Evolutionary conservation across 2,113 vertebrate genomes (phyloP).

Genomic region (Notarius quadriscutis): DNA sequence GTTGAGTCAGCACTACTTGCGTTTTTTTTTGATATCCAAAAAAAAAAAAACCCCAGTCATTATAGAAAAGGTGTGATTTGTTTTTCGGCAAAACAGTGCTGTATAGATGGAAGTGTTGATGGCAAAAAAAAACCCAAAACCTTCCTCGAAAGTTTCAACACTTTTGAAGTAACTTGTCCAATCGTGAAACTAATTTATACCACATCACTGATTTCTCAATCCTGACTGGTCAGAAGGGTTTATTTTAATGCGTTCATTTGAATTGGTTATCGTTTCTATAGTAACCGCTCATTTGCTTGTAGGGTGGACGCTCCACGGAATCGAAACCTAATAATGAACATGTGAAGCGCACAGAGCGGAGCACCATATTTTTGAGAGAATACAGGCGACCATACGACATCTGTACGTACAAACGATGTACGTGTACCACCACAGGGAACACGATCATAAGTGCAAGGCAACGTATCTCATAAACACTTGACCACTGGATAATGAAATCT

Average conservation of each 20-base stretch:
- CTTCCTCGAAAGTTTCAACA: neutral
- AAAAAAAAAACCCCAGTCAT: neutral
- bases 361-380: too few relatives aligned
- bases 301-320: neutral
- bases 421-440: too few relatives aligned
- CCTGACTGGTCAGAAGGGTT: neutral
- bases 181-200: neutral
- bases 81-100: neutral
- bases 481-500: too few relatives aligned
- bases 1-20: neutral
- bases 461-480: too few relatives aligned
- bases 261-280: neutral
- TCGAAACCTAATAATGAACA: neutral
- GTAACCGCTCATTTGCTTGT: neutral
- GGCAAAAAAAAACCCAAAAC: neutral
- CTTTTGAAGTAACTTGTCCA: neutral
- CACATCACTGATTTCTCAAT: neutral
- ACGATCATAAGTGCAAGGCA: too few relatives aligned
- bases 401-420: too few relatives aligned
- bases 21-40: neutral
- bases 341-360: too few relatives aligned
- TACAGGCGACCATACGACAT: too few relatives aligned
- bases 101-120: neutral
- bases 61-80: neutral
- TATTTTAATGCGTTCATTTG: neutral